These are phyloP conservation scores for Heliconius charithonia DNA, from an alignment of 2,888 invertebrate genomes.

Conservation along the genomic window DNA sequence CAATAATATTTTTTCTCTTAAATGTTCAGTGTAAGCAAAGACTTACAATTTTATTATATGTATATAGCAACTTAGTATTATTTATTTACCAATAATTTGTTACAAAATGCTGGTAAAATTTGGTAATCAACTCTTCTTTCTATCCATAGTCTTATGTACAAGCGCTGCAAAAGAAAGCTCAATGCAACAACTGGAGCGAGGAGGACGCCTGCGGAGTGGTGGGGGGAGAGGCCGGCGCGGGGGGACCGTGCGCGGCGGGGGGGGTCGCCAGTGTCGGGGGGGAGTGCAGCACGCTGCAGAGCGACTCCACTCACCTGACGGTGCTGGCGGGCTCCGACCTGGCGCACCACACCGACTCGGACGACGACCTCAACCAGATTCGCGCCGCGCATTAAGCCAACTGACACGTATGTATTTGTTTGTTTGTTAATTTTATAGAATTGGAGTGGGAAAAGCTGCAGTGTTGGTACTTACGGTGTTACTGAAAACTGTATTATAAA, in stretches of 20 bases:
- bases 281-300: constrained; percentile 89
- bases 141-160: constrained; percentile 89
- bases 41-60: no score
- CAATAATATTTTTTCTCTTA: no score
- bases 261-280: constrained; percentile 84
- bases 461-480: no score
- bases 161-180: constrained; percentile 89
- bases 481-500: no score
- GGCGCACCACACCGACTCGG: constrained; percentile 84
- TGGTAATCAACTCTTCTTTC: neutral
- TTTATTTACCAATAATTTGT: no score
- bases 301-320: constrained; percentile 90
- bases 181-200: constrained; percentile 82
- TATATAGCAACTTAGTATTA: no score
- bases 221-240: constrained; percentile 42
- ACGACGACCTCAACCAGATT: constrained; percentile 80
- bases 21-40: no score
- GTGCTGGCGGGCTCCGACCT: constrained; percentile 88
- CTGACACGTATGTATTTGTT: neutral
- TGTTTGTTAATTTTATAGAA: neutral
- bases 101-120: no score
- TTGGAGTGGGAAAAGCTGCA: no score
- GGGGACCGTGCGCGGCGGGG: constrained; percentile 82
- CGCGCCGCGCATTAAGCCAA: constrained; percentile 60
- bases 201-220: constrained; percentile 37